A percentile compares a stretch with the other conserved stretches of the same genome.
Conservation (phyloP, 1,140 invertebrate genomes). For the Kradibia gibbosae region DNA sequence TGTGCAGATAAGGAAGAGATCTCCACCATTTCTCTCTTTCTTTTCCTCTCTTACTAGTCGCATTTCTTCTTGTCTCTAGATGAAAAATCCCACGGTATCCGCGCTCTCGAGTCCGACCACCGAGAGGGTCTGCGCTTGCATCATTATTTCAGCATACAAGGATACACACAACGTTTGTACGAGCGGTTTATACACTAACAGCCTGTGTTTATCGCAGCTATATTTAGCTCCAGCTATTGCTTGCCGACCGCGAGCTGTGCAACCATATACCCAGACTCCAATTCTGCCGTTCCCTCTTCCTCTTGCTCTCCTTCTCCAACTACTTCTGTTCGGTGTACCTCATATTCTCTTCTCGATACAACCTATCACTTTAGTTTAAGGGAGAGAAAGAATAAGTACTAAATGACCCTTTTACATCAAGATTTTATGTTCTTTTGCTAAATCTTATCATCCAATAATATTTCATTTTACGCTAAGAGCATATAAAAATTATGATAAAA, state of each 20-base stretch:
- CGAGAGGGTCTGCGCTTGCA: slow-evolving; percentile 49
- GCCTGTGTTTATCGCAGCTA: slow-evolving; percentile 66
- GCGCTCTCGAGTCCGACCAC: slow-evolving; percentile 14
- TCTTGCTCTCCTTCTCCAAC: too few species aligned
- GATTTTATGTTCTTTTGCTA: neutral
- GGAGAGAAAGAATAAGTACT: neutral
- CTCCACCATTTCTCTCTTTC: slow-evolving; percentile 23
- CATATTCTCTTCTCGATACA: too few species aligned
- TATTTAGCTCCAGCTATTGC: slow-evolving; percentile 64
- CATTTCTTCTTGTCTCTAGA: slow-evolving; percentile 8
- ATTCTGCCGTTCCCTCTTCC: neutral
- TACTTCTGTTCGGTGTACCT: too few species aligned
- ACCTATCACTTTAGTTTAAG: too few species aligned
- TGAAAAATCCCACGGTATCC: slow-evolving; percentile 44
- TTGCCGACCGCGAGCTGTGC: slow-evolving; percentile 57
- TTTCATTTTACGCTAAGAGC: neutral
- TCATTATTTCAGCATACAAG: slow-evolving; percentile 59
- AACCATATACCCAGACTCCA: slow-evolving; percentile 1
- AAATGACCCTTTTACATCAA: slow-evolving; percentile 5
- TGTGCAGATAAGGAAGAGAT: slow-evolving; percentile 36
- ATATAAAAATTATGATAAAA: too few species aligned
- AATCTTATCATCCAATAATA: neutral
- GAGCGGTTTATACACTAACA: slow-evolving; percentile 59
- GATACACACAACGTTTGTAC: slow-evolving; percentile 54
- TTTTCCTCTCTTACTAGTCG: neutral